Percentiles rank a stretch among this genome's conserved stretches.
Evolutionary conservation across 64 coral and sea anemone genomes (phyloP).

Genomic region (Orbicella faveolata): DNA sequence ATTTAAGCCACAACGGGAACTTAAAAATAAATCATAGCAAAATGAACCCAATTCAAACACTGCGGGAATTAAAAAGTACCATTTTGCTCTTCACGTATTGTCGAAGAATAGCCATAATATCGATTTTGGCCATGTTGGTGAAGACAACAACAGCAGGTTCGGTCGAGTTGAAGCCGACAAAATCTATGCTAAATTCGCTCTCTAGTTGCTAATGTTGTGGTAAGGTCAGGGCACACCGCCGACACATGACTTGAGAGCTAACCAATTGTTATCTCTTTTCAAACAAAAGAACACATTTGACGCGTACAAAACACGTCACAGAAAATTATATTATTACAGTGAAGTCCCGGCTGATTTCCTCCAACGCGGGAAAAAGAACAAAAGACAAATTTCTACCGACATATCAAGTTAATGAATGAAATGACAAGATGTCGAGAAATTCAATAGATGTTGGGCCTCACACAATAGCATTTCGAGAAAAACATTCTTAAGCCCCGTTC

Average conservation of each 20-base stretch:
- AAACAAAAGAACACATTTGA: slow-evolving; percentile 5
- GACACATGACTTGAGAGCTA: neutral
- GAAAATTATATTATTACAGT: neutral
- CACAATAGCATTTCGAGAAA: neutral
- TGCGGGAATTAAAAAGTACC: neutral
- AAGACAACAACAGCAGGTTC: neutral
- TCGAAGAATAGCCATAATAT: neutral
- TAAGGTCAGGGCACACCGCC: neutral
- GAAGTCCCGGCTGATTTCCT: neutral
- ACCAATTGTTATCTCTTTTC: neutral
- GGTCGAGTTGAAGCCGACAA: neutral
- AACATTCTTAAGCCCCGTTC: neutral
- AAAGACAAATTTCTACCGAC: neutral
- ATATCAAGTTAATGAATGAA: neutral
- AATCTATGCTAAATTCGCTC: neutral
- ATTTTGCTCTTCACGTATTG: slow-evolving; percentile 31
- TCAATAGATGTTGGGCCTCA: neutral
- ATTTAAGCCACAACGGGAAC: neutral
- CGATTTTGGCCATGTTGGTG: neutral
- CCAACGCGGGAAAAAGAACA: neutral
- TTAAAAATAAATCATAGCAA: neutral
- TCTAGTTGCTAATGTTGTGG: neutral
- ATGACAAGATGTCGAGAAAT: too few species aligned
- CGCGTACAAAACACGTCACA: neutral
- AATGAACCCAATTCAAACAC: neutral